Percentiles rank a stretch among this genome's conserved stretches.
These are phyloP conservation scores for Mycteria americana DNA, from an alignment of 2,797 vertebrate species.

Conservation along the genomic window DNA sequence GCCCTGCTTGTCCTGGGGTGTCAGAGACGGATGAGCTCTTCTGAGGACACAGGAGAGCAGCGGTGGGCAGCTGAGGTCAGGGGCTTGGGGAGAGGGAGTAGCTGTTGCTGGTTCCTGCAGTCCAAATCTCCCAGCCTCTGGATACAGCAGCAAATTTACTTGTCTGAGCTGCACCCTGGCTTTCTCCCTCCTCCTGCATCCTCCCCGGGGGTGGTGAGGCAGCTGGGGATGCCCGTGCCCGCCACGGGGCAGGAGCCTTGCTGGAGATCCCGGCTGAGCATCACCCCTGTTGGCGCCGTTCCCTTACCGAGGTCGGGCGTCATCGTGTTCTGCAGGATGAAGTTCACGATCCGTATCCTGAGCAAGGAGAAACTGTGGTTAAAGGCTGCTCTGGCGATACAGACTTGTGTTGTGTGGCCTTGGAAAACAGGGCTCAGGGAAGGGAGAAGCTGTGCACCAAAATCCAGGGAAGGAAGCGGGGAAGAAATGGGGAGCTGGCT, in stretches of 20 bases:
- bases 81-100: neutral
- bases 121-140: neutral
- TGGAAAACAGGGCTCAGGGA: neutral
- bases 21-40: neutral
- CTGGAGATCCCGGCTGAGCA: neutral
- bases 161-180: neutral
- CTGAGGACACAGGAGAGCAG: neutral
- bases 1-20: neutral
- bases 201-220: neutral
- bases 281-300: neutral
- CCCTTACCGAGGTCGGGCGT: constrained; percentile 40
- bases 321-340: constrained; percentile 79
- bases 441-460: neutral
- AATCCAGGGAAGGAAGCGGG: neutral
- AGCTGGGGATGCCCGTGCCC: neutral
- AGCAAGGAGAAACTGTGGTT: neutral
- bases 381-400: neutral
- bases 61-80: neutral
- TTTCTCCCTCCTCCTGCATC: accelerated
- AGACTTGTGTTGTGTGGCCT: neutral
- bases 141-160: neutral
- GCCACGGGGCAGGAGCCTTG: neutral
- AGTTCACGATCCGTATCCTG: constrained; percentile 89
- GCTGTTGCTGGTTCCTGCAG: neutral
- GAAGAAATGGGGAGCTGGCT: neutral